Evolutionary conservation across 2,113 vertebrate species (phyloP), one percentile per base, ranked within the genome.

Genomic region (Oophaga pumilio): DNA sequence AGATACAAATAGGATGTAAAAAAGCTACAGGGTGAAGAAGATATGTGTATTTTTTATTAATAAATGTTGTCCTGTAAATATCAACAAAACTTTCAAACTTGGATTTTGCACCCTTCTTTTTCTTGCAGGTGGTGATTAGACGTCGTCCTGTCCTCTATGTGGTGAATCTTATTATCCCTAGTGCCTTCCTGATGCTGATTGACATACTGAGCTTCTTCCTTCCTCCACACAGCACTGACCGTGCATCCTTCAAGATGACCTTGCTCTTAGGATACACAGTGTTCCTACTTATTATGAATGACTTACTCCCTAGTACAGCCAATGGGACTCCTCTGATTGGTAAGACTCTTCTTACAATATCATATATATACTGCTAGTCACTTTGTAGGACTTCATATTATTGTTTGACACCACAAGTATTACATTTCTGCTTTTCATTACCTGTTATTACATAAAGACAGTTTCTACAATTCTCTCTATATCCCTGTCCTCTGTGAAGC

Each of bases 251-350:
- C 86, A 95, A 95, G 92, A 95, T 95, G 92, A 95, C 94, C 0
- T 92, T 96, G 20, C 95, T 96, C 68, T 88, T 96, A 89, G 96
- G 95, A 80, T 95, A 95, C 91, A 95, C 93, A 0, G 92, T 96
- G 60, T 96, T 96, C 90, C 91, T 96, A 88, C 93, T 96, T 89
- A 92, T 94, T 82, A 95, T 95, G 94, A 96, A 94, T 5, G 90
- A 95, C 88, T 71, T 96, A 85, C 91, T 96, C 74, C 95, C 95
- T 0, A 43, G 92, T 84, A 95, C 95, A 0, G 95, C 95, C 0
- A 95, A 95, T 4, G 95, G 95, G 80, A 96, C 95, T 0, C 95
- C 95, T 4, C 90, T 96, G 86, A 96, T 96, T 89, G 95, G 95
- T 96, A 56, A 66, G 56, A 60, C 13, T 50, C 7, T 13, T 33